A percentile compares a stretch with the other conserved stretches of the same genome.
phyloP scores from a whole-genome alignment of 1,140 invertebrate species.

The Hetaerina americana region DNA sequence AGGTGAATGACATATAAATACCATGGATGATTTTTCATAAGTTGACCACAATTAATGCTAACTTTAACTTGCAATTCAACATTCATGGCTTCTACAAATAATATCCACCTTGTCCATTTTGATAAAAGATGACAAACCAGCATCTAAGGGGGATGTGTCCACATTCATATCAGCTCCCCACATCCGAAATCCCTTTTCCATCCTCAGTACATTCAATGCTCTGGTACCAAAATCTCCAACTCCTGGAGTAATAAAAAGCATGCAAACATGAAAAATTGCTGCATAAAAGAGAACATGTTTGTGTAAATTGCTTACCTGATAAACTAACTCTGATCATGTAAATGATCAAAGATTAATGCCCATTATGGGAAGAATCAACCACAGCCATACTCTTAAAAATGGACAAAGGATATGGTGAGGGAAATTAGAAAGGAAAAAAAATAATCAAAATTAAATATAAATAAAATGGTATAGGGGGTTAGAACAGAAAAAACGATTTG shows the following conservation, averaged over 20 bases:
- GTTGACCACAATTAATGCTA: background rate
- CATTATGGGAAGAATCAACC: too few relatives aligned
- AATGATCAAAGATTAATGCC: too few relatives aligned
- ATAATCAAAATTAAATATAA: too few relatives aligned
- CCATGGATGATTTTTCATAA: too few relatives aligned
- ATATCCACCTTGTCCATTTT: slow-evolving; percentile 23
- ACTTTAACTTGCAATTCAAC: background rate
- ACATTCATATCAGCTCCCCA: slow-evolving; percentile 31
- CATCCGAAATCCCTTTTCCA: slow-evolving; percentile 30
- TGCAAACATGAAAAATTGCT: background rate
- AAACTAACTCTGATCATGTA: too few relatives aligned
- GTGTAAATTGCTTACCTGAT: too few relatives aligned
- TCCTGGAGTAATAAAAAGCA: slow-evolving; percentile 10
- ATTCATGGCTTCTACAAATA: background rate
- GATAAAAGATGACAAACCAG: slow-evolving; percentile 25
- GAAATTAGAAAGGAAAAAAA: too few relatives aligned
- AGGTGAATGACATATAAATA: slow-evolving; percentile 3
- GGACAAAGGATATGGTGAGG: too few relatives aligned
- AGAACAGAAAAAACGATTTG: too few relatives aligned
- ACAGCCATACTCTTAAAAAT: too few relatives aligned
- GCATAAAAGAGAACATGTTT: too few relatives aligned
- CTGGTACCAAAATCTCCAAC: slow-evolving; percentile 27
- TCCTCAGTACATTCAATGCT: slow-evolving; percentile 26
- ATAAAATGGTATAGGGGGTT: too few relatives aligned
- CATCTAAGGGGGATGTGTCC: slow-evolving; percentile 27